A percentile compares a stretch with the other conserved stretches of the same genome.
phyloP scores from a whole-genome alignment of 2,797 vertebrate genomes.

The Mormyrops boulengeri region DNA sequence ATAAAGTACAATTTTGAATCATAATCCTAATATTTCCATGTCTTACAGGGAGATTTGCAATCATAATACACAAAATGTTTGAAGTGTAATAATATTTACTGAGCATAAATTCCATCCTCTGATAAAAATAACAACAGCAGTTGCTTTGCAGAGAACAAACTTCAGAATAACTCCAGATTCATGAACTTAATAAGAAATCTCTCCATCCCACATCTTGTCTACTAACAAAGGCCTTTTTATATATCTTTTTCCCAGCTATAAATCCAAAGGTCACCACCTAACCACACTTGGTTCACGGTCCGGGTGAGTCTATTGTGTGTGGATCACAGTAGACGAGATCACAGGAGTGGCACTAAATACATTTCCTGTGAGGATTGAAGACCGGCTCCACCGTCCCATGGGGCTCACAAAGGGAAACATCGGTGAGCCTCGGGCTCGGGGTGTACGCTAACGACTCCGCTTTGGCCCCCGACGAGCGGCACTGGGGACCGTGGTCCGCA shows the following conservation, averaged over 20 bases:
- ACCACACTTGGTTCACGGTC: slow-evolving; percentile 57
- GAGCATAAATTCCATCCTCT: neutral
- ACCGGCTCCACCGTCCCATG: slow-evolving; percentile 76
- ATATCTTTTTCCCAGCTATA: slow-evolving; percentile 39
- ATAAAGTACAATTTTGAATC: neutral
- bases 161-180: slow-evolving; percentile 33
- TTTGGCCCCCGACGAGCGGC: slow-evolving; percentile 78
- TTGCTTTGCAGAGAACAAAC: slow-evolving; percentile 29
- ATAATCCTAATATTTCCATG: neutral
- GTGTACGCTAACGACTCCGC: slow-evolving; percentile 84
- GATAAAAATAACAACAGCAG: slow-evolving; percentile 24
- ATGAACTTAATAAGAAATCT: slow-evolving; percentile 41
- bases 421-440: slow-evolving; percentile 84
- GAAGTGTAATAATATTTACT: neutral
- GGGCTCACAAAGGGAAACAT: slow-evolving; percentile 75
- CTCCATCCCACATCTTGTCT: slow-evolving; percentile 43
- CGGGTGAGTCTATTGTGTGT: slow-evolving; percentile 81
- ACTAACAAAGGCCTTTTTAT: slow-evolving; percentile 61
- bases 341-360: slow-evolving; percentile 82
- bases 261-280: slow-evolving; percentile 65
- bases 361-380: slow-evolving; percentile 79
- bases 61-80: neutral
- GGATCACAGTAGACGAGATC: slow-evolving; percentile 83
- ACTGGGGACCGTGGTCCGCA: slow-evolving; percentile 82
- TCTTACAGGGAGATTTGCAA: neutral